phyloP scores from a whole-genome alignment of 2,113 vertebrate genomes.

The Propithecus coquereli region DNA sequence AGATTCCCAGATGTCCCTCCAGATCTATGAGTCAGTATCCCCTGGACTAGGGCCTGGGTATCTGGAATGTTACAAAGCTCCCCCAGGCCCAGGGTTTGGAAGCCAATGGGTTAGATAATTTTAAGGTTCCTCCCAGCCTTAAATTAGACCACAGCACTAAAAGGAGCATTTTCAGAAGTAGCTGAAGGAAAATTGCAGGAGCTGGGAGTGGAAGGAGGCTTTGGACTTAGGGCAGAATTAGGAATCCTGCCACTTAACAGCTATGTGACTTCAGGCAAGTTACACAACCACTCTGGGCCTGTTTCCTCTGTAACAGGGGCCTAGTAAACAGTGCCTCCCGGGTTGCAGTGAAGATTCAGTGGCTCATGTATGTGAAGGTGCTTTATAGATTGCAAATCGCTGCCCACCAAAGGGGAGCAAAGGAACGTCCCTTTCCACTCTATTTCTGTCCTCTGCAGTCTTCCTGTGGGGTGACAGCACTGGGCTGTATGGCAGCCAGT shows the following conservation, averaged over 20 bases:
- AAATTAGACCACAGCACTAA: constrained; percentile 63
- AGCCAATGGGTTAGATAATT: constrained; percentile 67
- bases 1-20: constrained; percentile 57
- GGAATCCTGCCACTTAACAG: constrained; percentile 12
- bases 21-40: constrained; percentile 58
- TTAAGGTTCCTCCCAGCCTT: constrained; percentile 64
- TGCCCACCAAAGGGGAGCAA: neutral
- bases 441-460: neutral
- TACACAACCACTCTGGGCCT: neutral
- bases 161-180: constrained; percentile 55
- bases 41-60: constrained; percentile 65
- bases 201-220: constrained; percentile 32
- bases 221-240: constrained; percentile 36
- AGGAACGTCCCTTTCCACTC: neutral
- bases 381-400: neutral
- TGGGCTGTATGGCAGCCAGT: neutral
- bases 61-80: constrained; percentile 58
- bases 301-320: neutral
- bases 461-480: neutral
- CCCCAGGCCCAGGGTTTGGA: constrained; percentile 59
- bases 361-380: neutral
- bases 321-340: neutral
- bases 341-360: neutral
- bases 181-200: constrained; percentile 17
- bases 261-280: constrained; percentile 39